Conservation (phyloP, 2,113 vertebrate genomes). For the Neodon shergylaensis region DNA sequence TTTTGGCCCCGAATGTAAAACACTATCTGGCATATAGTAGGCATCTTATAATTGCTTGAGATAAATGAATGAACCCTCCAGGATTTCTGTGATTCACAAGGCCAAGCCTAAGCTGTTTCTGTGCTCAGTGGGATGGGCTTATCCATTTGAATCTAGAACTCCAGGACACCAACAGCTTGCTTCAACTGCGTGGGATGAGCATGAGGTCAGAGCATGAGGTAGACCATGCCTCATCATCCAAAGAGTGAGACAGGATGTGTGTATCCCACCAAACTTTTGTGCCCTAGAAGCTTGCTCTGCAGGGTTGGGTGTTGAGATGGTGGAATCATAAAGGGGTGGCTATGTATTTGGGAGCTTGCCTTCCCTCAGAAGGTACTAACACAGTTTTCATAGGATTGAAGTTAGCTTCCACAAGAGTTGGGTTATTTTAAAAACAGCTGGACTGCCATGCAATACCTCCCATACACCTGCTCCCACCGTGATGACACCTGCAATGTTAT, state of each 20-base stretch:
- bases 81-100: not conserved
- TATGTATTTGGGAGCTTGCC: no score
- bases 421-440: not conserved
- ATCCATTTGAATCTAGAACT: not conserved
- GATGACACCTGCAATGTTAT: not conserved
- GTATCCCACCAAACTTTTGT: not conserved
- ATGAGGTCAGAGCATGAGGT: not conserved
- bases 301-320: no score
- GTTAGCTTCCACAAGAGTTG: not conserved
- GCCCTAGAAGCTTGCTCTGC: no score
- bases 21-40: not conserved
- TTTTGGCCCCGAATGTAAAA: not conserved
- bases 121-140: not conserved
- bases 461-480: not conserved
- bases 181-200: not conserved
- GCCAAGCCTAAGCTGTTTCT: not conserved
- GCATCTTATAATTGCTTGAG: not conserved
- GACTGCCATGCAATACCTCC: not conserved
- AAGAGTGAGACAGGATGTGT: no score
- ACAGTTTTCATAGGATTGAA: not conserved
- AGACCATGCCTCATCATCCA: not conserved
- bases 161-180: not conserved
- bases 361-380: not conserved
- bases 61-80: not conserved
- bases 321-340: not conserved